Conservation (phyloP, 2,797 vertebrate species). For the Gouania willdenowi region DNA sequence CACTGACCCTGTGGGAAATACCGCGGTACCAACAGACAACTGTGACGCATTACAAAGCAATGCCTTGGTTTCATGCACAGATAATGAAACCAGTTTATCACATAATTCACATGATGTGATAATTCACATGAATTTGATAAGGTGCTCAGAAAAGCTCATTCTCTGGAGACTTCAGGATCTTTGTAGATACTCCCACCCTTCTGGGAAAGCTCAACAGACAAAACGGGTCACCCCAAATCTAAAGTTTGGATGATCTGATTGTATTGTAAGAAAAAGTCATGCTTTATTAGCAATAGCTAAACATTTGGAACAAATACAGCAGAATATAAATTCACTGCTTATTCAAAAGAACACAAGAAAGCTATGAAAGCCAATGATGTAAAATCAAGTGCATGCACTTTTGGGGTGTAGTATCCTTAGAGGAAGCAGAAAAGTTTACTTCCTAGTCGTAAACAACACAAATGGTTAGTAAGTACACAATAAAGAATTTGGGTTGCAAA, state of each 20-base stretch:
- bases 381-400: too few species aligned
- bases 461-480: too few species aligned
- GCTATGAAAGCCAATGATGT: too few species aligned
- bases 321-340: too few species aligned
- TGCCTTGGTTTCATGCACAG: neutral
- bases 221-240: slow-evolving; percentile 37
- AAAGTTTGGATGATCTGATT: too few species aligned
- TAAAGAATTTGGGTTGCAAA: too few species aligned
- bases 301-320: too few species aligned
- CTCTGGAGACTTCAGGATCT: slow-evolving; percentile 38
- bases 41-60: neutral
- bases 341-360: too few species aligned
- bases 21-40: neutral
- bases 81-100: too few species aligned
- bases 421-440: too few species aligned
- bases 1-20: neutral
- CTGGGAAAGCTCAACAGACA: slow-evolving; percentile 46
- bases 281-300: slow-evolving; percentile 12
- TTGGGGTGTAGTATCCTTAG: too few species aligned
- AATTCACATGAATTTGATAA: slow-evolving; percentile 27
- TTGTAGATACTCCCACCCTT: slow-evolving; percentile 36
- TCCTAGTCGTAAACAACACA: too few species aligned
- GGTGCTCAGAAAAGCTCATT: slow-evolving; percentile 43
- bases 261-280: slow-evolving; percentile 25
- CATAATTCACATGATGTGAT: slow-evolving; percentile 9